These are phyloP conservation scores for Phalacrocorax brasilianus DNA, from an alignment of 2,113 vertebrate species.

Conservation along the genomic window DNA sequence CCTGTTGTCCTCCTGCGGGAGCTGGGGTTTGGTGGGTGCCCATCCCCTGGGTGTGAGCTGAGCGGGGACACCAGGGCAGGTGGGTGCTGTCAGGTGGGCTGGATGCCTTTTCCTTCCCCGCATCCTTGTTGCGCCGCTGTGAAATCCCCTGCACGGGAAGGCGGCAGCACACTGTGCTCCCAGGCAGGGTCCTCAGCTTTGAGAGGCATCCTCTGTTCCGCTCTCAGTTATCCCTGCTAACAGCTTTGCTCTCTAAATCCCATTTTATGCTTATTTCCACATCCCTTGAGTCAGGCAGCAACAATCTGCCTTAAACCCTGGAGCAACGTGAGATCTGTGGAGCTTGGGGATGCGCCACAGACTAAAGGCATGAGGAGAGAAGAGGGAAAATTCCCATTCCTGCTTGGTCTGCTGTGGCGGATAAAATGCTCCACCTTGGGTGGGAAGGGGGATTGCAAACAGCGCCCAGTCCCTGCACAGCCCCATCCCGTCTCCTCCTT, in stretches of 20 bases:
- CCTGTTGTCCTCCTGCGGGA: background rate
- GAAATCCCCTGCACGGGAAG: background rate
- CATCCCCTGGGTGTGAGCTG: background rate
- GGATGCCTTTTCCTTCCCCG: background rate
- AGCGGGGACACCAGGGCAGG: fast-evolving
- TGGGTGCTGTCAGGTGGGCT: background rate
- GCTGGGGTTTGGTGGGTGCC: fast-evolving
- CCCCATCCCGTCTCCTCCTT: background rate
- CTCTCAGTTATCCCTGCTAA: background rate
- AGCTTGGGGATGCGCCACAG: background rate
- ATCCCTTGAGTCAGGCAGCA: constrained; percentile 11
- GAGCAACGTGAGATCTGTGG: background rate
- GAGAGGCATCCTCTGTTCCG: background rate
- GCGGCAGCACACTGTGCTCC: background rate
- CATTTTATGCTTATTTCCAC: constrained; percentile 34
- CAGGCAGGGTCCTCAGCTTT: fast-evolving
- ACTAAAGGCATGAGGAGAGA: background rate
- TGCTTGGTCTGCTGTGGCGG: background rate
- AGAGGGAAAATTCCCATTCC: background rate
- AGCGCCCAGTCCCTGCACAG: background rate
- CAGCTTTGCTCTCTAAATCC: constrained; percentile 40
- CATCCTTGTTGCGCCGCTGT: fast-evolving
- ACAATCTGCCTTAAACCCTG: constrained; percentile 16
- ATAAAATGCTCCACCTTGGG: background rate
- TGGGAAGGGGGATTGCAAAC: background rate